Evolutionary conservation across 1,140 invertebrate genomes (phyloP), one percentile per base, ranked within the genome.

Genomic region (Ruditapes philippinarum): DNA sequence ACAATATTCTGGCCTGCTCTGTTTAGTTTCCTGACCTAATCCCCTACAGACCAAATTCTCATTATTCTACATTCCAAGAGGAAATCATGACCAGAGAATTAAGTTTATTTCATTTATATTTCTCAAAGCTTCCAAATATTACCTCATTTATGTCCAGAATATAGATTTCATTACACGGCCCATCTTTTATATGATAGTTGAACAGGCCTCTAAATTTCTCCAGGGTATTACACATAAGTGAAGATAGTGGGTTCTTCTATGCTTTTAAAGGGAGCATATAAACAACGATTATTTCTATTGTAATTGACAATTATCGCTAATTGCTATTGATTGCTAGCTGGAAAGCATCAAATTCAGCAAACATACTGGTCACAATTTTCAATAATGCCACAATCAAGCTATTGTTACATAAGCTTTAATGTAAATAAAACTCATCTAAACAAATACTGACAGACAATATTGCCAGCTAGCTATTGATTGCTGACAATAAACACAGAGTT

Each of bases 341-440:
- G 0, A 38, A 38, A 49, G 25, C 40, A 51, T 17, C 45, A 76
- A 76, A 45, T 76, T 51, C 25, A 25, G 73, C 45, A 45, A 76
- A 76, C 36, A 40, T 19, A 73, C 36, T 22, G 36, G 22, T 40
- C 36, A 42, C 40, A 49, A 49, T 51, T 51, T 76, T 76, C 73
- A 70, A 70, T 17, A 40, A 25, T 22, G 40, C 73, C 42, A 40
- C 19, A 49, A 49, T 31, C 73, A n/a, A 9, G 28, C 73, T 25
- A 73, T 49, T 76, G 73, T 45, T 49, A 25, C n/a, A 9, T 25
- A 49, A 76, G 73, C 12, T 76, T 51, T 45, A 49, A 19, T 76
- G 73, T 68, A 82, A 62, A 81, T 80, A 76, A 68, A 62, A 22
- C 36, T 19, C 62, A 31, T 73, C 45, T 54, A 57, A 83, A 42